These are phyloP conservation scores for Miniopterus natalensis DNA, from an alignment of 2,113 vertebrate genomes.

Conservation along the genomic window DNA sequence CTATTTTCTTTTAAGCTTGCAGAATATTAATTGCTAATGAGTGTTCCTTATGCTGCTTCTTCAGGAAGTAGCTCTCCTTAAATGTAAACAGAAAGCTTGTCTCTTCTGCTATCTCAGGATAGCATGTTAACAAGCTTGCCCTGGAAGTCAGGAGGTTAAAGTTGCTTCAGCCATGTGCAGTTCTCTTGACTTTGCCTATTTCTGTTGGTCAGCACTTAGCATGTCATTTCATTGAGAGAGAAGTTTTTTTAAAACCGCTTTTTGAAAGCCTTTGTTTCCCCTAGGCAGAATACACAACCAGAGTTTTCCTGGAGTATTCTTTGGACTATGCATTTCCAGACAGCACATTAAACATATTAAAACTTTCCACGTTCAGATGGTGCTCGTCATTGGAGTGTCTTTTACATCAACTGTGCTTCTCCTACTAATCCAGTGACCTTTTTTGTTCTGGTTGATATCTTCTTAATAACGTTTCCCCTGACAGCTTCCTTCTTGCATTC, in stretches of 20 bases:
- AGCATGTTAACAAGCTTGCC: not conserved
- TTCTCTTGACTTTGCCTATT: not conserved
- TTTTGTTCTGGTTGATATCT: conserved; percentile 13
- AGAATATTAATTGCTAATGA: conserved; percentile 42
- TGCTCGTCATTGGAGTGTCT: not conserved
- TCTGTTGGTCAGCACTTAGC: not conserved
- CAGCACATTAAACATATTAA: not conserved
- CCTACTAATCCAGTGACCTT: conserved; percentile 20
- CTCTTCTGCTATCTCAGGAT: not conserved
- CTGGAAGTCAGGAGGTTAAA: not conserved
- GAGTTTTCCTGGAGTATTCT: conserved; percentile 13
- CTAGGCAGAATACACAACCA: not conserved
- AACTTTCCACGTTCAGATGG: not conserved
- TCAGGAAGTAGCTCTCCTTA: not conserved
- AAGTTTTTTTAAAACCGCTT: not conserved
- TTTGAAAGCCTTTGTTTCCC: conserved; percentile 20
- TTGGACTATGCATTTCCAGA: conserved; percentile 37
- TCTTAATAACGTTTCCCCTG: not conserved
- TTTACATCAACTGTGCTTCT: not conserved
- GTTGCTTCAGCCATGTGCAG: not conserved
- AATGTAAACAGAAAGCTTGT: not conserved
- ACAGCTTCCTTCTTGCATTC: not conserved
- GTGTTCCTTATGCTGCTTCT: not conserved
- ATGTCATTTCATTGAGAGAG: not conserved
- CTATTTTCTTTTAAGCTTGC: not conserved